Percentiles rank a stretch among this genome's conserved stretches.
These are phyloP conservation scores for Chelmon rostratus DNA, from an alignment of 2,797 vertebrate species.

Conservation along the genomic window DNA sequence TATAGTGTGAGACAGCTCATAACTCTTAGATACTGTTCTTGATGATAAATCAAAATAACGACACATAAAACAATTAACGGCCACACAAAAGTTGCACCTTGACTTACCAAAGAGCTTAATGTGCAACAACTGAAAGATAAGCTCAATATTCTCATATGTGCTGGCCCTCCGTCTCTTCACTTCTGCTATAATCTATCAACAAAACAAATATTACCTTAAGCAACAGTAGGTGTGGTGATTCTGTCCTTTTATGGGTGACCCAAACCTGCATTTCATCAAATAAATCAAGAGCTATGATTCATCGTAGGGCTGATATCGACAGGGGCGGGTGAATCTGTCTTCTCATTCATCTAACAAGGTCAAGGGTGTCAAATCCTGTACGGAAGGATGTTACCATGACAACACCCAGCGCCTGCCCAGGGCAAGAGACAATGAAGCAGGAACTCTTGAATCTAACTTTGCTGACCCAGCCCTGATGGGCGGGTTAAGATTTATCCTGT, in stretches of 20 bases:
- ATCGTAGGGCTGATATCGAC: constrained; percentile 12
- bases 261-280: constrained; percentile 21
- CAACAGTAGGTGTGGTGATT: constrained; percentile 2
- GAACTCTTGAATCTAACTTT: constrained; percentile 75
- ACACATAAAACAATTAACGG: not conserved
- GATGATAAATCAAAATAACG: constrained; percentile 12
- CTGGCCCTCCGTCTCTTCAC: not conserved
- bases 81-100: not conserved
- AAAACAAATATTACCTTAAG: not conserved
- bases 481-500: constrained; percentile 61
- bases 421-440: constrained; percentile 72
- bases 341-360: constrained; percentile 55
- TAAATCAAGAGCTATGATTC: constrained; percentile 22
- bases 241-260: constrained; percentile 17
- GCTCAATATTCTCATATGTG: not conserved
- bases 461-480: constrained; percentile 52
- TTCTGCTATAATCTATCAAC: not conserved
- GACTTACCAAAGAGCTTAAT: not conserved
- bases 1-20: not conserved
- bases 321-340: constrained; percentile 33
- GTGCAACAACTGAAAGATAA: not conserved
- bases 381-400: constrained; percentile 67
- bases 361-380: constrained; percentile 71
- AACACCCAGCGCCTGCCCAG: constrained; percentile 55
- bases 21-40: not conserved